phyloP scores from a whole-genome alignment of 1,140 invertebrate genomes.

The Trichonephila inaurata region DNA sequence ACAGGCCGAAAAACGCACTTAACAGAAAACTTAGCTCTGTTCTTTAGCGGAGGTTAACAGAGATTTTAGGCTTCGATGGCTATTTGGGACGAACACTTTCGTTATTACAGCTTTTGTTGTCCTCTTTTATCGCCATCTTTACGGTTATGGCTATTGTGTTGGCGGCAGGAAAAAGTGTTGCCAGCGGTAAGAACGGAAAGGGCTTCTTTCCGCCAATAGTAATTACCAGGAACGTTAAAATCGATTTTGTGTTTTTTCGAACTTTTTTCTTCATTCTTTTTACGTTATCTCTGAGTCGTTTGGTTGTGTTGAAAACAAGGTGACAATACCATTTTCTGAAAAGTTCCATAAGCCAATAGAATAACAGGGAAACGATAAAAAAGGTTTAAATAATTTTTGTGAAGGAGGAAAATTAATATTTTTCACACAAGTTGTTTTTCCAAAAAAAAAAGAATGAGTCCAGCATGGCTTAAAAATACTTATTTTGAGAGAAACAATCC shows the following conservation, averaged over 20 bases:
- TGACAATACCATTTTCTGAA: neutral
- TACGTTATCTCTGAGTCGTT: neutral
- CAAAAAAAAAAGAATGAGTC: neutral
- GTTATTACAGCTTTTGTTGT: constrained; percentile 54
- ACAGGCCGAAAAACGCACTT: neutral
- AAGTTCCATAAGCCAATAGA: neutral
- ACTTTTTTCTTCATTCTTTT: neutral
- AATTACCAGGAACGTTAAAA: constrained; percentile 48
- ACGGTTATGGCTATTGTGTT: constrained; percentile 56
- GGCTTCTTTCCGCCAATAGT: constrained; percentile 44
- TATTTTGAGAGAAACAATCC: too few species aligned
- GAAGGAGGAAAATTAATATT: neutral
- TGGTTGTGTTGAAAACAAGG: neutral
- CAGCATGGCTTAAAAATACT: neutral
- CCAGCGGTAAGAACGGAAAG: constrained; percentile 16
- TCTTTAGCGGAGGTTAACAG: constrained; percentile 2
- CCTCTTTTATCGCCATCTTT: constrained; percentile 47
- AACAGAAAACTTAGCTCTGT: constrained; percentile 23
- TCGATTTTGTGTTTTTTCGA: constrained; percentile 4
- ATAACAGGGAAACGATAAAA: neutral
- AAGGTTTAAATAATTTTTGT: neutral
- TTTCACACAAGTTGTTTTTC: neutral
- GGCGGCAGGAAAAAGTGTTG: constrained; percentile 62
- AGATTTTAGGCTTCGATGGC: constrained; percentile 62
- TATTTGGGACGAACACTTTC: constrained; percentile 51